Evolutionary conservation across 30 jellyfish, hydroid and myxozoan species (phyloP), one percentile per base, ranked within the genome.

Genomic region (Haliclystus octoradiatus): DNA sequence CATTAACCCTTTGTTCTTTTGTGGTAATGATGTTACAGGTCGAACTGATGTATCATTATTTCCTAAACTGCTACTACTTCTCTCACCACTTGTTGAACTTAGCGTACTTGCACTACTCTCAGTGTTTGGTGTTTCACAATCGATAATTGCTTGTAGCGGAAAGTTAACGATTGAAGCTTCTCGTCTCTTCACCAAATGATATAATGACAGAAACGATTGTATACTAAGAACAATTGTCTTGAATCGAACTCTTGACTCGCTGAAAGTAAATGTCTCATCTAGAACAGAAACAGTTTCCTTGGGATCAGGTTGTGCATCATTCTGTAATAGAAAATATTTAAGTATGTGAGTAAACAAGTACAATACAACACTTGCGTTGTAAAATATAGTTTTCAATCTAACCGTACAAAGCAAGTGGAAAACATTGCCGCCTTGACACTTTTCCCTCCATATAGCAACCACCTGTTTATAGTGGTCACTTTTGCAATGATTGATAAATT

Each of bases 191-290:
- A 89, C 88, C 65, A 70, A 49, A 68, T 76, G 77, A 51, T 84
- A 86, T 71, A 89, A 81, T 71, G 94, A 73, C 62, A 89, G 81
- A 80, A 89, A 95, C 95, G 95, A 62, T 68, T 81, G 95, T 61
- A 89, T 89, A 1, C 95, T 95, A 52, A 89, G 34, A 5, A 95
- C 98, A 22, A 89, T 84, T 4, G 92, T 95, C n/a, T 95, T 72
- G 1, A 89, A 85, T 30, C 90, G 63, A 49, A 78, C 63, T 30
- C 95, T 50, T 49, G 75, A 78, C 33, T 51, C 57, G 63, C 73
- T 50, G 70, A 75, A 80, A 73, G 93, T 72, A 75, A 67, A 80
- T 25, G 75, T 81, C 33, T 92, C 98, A 33, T 62, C 75, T 25
- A 95, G 76, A 27, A 81, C 14, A 40, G 9, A 5, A 19, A 9